Evolutionary conservation across 2,888 invertebrate genomes (phyloP).

Genomic region (Luperina nickerlii): DNA sequence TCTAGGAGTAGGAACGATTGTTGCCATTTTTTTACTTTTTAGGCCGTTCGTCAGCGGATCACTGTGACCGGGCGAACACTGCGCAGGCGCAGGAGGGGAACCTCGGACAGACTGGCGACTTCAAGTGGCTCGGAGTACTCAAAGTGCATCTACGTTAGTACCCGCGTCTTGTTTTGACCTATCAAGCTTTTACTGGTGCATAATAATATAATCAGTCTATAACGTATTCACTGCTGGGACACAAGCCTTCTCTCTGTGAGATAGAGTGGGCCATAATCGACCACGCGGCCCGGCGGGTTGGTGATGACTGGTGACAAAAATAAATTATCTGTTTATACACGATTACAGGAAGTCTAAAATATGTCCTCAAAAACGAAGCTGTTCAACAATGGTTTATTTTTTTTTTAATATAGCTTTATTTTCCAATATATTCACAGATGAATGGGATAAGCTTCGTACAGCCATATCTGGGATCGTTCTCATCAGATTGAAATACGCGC

Average conservation of each 20-base stretch:
- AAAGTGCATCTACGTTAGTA: conserved; percentile 72
- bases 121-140: conserved; percentile 35
- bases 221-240: background rate
- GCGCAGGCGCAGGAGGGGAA: conserved; percentile 20
- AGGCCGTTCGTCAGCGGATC: conserved; percentile 3
- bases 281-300: background rate
- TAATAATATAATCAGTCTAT: too few species aligned
- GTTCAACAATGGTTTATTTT: background rate
- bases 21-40: background rate
- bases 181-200: background rate
- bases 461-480: conserved; percentile 79
- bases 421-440: conserved; percentile 7
- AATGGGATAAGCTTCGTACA: conserved; percentile 56
- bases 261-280: background rate
- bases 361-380: background rate
- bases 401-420: too few species aligned
- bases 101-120: conserved; percentile 13
- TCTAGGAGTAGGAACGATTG: too few species aligned
- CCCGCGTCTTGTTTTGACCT: background rate
- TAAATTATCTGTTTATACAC: background rate
- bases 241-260: background rate
- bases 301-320: background rate
- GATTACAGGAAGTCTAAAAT: background rate
- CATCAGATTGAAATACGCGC: conserved; percentile 69
- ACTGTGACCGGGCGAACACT: background rate